A percentile compares a stretch with the other conserved stretches of the same genome.
Conservation (phyloP, 2,888 invertebrate genomes). For the Apodemia mormo region DNA sequence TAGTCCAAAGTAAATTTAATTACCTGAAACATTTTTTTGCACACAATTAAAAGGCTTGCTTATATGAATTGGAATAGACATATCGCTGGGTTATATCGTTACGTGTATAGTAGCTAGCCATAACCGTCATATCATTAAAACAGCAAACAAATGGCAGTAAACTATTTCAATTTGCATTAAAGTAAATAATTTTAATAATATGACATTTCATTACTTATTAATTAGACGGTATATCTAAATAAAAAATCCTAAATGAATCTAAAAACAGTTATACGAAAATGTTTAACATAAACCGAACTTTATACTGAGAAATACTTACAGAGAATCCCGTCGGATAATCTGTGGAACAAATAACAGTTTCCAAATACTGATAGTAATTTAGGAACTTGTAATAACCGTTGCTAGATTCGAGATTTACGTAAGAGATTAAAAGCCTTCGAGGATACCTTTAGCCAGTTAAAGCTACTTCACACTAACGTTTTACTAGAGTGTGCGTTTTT, state of each 20-base stretch:
- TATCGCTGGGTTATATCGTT: too few species aligned
- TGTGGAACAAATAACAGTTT: conserved; percentile 24
- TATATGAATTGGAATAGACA: too few species aligned
- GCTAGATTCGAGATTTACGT: conserved; percentile 40
- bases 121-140: too few species aligned
- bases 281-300: conserved; percentile 10
- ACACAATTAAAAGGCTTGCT: too few species aligned
- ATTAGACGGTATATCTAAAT: conserved; percentile 18
- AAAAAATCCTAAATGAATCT: neutral
- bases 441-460: neutral
- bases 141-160: too few species aligned
- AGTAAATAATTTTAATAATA: conserved; percentile 17
- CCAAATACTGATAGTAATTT: conserved; percentile 76
- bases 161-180: too few species aligned
- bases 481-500: neutral
- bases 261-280: conserved; percentile 9
- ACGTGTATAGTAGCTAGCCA: too few species aligned
- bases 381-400: conserved; percentile 75
- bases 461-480: neutral
- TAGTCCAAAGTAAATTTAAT: too few species aligned
- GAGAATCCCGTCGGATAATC: conserved; percentile 19
- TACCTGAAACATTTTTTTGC: too few species aligned
- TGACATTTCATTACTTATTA: conserved; percentile 24
- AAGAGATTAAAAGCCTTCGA: conserved; percentile 18
- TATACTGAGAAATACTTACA: conserved; percentile 19